Conservation (phyloP, 2,888 invertebrate species). For the Autographa pulchrina region DNA sequence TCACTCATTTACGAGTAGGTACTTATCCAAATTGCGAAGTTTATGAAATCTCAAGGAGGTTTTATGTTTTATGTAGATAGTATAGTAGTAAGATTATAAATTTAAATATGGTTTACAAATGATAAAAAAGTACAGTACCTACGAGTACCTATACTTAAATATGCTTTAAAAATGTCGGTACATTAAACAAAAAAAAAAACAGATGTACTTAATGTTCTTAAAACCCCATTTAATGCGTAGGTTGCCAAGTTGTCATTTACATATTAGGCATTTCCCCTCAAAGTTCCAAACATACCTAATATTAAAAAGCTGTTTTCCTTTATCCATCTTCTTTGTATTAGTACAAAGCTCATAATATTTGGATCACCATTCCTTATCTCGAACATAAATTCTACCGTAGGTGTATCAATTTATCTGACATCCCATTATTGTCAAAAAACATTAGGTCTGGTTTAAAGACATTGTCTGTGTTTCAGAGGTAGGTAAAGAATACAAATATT, state of each 20-base stretch:
- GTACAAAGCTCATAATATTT: background rate
- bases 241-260: background rate
- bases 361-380: background rate
- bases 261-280: background rate
- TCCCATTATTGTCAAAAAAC: background rate
- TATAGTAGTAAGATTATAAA: too few relatives aligned
- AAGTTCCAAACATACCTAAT: background rate
- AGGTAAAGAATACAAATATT: too few relatives aligned
- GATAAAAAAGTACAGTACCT: too few relatives aligned
- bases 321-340: background rate
- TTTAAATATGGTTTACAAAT: too few relatives aligned
- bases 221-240: background rate
- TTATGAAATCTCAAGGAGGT: background rate
- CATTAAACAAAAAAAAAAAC: too few relatives aligned
- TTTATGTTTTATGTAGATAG: too few relatives aligned
- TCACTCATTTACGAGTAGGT: constrained; percentile 43
- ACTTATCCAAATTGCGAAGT: constrained; percentile 17
- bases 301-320: background rate
- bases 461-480: background rate
- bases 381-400: constrained; percentile 20
- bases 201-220: background rate
- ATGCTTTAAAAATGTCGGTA: too few relatives aligned
- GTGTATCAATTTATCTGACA: constrained; percentile 25
- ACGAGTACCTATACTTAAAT: too few relatives aligned
- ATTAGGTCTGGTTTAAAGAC: background rate